Base-by-base conservation (phyloP, 2,888 invertebrate genomes). In the Lasioglossum calceatum region DNA sequence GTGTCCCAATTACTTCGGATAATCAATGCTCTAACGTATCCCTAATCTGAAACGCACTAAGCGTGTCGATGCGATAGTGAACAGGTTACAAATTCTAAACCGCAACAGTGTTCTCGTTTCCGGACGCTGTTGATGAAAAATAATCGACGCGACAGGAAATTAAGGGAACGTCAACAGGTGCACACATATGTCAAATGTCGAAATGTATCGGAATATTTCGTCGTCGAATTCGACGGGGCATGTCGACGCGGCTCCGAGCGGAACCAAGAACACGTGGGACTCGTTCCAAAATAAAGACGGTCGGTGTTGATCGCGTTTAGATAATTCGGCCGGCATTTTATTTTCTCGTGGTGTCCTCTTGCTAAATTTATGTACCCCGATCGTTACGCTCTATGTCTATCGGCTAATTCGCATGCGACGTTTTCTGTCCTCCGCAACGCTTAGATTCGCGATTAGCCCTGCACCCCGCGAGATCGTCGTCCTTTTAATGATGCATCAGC, bases 291-390 rank as follows among this genome's bases (percentile, higher is more conserved):
- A 89, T 84, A 88, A 86, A 89, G 87, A 86, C 82, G 79, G 87
- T 82, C 70, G 88, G 91, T 90, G 91, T 91, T 89, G 89, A 90
- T 91, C 90, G 90, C 89, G 82, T 91, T 91, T 87, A 88, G 90
- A 90, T 90, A 88, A 90, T 90, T 88, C 86, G 88, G 74, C 83
- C 79, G 81, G 81, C 86, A 90, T 87, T 90, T 85, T 90, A 86
- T 81, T 84, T 85, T 90, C 85, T 90, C 90, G 88, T 84, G 85
- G 87, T 87, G 91, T 89, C 88, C 87, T 86, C 86, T 77, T 86
- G 89, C 89, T 91, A 90, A 90, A 90, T 90, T 91, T 90, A 90
- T 90, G 89, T 87, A 77, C 85, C 84, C 64, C 82, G 89, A 90
- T 90, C 90, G 86, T 90, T 90, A 90, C 86, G 86, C 74, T 47